A percentile compares a stretch with the other conserved stretches of the same genome.
Evolutionary conservation across 2,113 vertebrate genomes (phyloP).

Genomic region (Hypomesus transpacificus): DNA sequence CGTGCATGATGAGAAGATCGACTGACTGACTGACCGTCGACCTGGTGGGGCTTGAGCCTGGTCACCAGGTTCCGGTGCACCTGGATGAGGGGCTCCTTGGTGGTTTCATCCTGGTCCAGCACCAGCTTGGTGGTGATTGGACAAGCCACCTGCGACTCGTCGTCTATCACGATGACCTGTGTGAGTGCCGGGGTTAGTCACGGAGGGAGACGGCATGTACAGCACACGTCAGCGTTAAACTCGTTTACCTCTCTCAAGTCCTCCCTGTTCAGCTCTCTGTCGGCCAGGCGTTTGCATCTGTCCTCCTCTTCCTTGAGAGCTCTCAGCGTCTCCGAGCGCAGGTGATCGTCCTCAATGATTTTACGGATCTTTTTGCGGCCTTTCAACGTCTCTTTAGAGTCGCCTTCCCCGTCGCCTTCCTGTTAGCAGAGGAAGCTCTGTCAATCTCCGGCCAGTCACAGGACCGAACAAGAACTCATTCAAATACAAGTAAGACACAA

Average conservation of each 20-base stretch:
- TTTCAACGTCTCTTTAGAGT: slow-evolving; percentile 82
- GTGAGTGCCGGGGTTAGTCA: not conserved
- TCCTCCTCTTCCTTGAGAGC: slow-evolving; percentile 94
- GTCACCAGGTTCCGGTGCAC: slow-evolving; percentile 90
- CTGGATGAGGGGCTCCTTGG: slow-evolving; percentile 86
- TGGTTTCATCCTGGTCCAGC: slow-evolving; percentile 90
- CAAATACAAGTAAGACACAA: too few relatives aligned
- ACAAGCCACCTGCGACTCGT: slow-evolving; percentile 78
- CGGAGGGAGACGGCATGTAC: not conserved
- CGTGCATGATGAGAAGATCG: not conserved
- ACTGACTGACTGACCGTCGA: slow-evolving; percentile 59
- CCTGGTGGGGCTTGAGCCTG: slow-evolving; percentile 91
- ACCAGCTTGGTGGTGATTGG: slow-evolving; percentile 91
- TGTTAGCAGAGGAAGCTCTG: slow-evolving; percentile 15
- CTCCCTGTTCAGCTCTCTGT: slow-evolving; percentile 83
- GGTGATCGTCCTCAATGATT: slow-evolving; percentile 86
- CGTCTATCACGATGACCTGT: slow-evolving; percentile 82
- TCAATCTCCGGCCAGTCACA: too few relatives aligned
- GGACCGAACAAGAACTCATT: too few relatives aligned
- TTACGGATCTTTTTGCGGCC: slow-evolving; percentile 93
- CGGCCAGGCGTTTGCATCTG: slow-evolving; percentile 84
- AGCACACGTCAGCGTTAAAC: not conserved
- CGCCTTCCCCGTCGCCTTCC: slow-evolving; percentile 45
- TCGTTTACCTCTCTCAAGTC: slow-evolving; percentile 71
- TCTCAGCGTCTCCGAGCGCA: slow-evolving; percentile 89